phyloP scores from a whole-genome alignment of 2,113 vertebrate species.

The Myodes glareolus region DNA sequence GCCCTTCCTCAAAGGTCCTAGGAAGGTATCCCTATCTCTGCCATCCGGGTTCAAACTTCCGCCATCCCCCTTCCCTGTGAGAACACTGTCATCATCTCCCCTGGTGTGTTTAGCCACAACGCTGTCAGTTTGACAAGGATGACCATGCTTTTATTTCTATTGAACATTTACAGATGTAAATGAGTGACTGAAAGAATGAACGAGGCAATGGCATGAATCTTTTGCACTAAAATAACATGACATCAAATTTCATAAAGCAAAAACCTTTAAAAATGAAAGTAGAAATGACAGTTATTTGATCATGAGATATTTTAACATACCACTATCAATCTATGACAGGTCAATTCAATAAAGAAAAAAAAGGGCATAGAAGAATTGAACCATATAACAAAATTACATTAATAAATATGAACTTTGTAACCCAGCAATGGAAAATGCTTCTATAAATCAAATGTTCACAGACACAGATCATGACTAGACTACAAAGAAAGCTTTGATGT shows the following conservation, averaged over 20 bases:
- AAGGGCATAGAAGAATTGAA: constrained; percentile 71
- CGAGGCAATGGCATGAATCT: constrained; percentile 42
- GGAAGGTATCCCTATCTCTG: not conserved
- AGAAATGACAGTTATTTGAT: constrained; percentile 66
- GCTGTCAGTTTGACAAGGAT: not conserved
- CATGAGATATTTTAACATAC: constrained; percentile 66
- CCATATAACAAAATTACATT: constrained; percentile 72
- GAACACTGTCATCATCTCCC: not conserved
- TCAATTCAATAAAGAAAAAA: constrained; percentile 76
- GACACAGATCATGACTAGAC: constrained; percentile 60
- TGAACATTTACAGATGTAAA: constrained; percentile 35
- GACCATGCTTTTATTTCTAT: not conserved
- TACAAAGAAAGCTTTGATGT: constrained; percentile 44
- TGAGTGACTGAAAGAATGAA: constrained; percentile 18
- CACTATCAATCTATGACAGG: constrained; percentile 77
- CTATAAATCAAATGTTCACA: constrained; percentile 72
- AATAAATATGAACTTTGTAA: constrained; percentile 74
- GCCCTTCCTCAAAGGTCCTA: not conserved
- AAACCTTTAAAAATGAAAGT: constrained; percentile 63
- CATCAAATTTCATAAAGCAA: constrained; percentile 65
- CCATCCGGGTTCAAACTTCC: not conserved
- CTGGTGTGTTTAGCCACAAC: not conserved
- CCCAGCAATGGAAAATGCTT: constrained; percentile 56
- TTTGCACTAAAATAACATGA: constrained; percentile 43
- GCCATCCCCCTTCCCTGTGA: not conserved